Evolutionary conservation across 1,140 invertebrate genomes (phyloP), one percentile per base, ranked within the genome.

Genomic region (Tenebrio molitor): DNA sequence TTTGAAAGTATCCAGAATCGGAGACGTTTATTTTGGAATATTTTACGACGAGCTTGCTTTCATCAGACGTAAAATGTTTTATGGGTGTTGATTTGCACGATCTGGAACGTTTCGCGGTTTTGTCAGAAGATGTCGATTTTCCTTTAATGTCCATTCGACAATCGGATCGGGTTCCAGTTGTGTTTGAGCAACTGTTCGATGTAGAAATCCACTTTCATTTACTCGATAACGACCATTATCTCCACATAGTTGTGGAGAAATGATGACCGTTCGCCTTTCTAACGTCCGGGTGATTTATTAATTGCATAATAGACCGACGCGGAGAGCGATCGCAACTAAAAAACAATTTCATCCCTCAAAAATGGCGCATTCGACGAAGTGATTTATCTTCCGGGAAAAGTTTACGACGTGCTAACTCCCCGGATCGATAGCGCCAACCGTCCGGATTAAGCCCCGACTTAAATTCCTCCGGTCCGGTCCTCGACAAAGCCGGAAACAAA

Each of bases 321-420:
- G 7, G 15, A 58, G 23, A 58, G 19, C 23, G 23, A 17, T 17
- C 21, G 23, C 19, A 29, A 58, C 25, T 29, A 29, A 58, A 58
- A 58, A 58, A 58, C 50, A 58, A 58, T 58, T 58, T 58, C 23
- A 25, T 23, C 50, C 21, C 19, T 58, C 15, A 58, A 58, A 58
- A 58, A 58, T 58, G 19, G 50, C 50, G 50, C 23, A 58, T 58
- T 58, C 50, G 10, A n/a, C 50, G 6, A 25, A 33, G 50, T 58
- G 50, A 58, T 58, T 58, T 58, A 58, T 58, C 50, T 58, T 58
- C 23, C 50, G n/a, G 50, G 50, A 58, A 58, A 58, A 58, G 50
- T 58, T 58, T 58, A 58, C 50, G 50, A 58, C 50, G 50, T 58
- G 50, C 50, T 58, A 58, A 58, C 50, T 58, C 23, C 25, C 50